Conservation (phyloP, 2,888 invertebrate genomes). For the Papilio gigon region DNA sequence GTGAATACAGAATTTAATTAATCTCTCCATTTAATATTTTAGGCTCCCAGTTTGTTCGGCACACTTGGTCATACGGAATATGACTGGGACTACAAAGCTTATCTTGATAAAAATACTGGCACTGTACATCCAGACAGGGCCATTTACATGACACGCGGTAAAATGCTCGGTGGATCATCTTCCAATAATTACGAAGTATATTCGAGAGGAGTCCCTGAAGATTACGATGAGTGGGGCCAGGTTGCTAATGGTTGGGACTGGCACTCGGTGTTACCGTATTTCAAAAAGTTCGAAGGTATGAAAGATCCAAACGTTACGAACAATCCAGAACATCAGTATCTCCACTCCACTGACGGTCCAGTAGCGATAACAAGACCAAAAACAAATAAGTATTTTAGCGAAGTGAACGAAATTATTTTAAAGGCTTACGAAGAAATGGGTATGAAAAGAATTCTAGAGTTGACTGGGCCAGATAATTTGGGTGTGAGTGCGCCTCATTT, state of each 20-base stretch:
- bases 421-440: conserved; percentile 54
- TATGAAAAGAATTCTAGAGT: conserved; percentile 51
- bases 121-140: conserved; percentile 48
- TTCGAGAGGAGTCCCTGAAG: conserved; percentile 53
- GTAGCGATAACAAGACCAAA: conserved; percentile 53
- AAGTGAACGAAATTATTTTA: conserved; percentile 48
- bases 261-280: conserved; percentile 52
- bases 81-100: conserved; percentile 53
- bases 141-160: conserved; percentile 51
- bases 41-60: conserved; percentile 54
- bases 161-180: conserved; percentile 56
- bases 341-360: conserved; percentile 55
- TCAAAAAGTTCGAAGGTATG: conserved; percentile 56
- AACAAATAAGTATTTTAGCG: conserved; percentile 48
- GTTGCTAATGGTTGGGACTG: conserved; percentile 55
- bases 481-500: conserved; percentile 54
- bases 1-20: neutral
- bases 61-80: conserved; percentile 49
- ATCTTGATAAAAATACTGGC: conserved; percentile 51
- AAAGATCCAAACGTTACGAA: conserved; percentile 50
- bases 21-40: conserved; percentile 42
- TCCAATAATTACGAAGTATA: conserved; percentile 55
- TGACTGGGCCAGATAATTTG: conserved; percentile 51
- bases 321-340: conserved; percentile 45
- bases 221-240: conserved; percentile 53